Base-by-base conservation (phyloP, 2,888 invertebrate genomes). In the Homarus gammarus region DNA sequence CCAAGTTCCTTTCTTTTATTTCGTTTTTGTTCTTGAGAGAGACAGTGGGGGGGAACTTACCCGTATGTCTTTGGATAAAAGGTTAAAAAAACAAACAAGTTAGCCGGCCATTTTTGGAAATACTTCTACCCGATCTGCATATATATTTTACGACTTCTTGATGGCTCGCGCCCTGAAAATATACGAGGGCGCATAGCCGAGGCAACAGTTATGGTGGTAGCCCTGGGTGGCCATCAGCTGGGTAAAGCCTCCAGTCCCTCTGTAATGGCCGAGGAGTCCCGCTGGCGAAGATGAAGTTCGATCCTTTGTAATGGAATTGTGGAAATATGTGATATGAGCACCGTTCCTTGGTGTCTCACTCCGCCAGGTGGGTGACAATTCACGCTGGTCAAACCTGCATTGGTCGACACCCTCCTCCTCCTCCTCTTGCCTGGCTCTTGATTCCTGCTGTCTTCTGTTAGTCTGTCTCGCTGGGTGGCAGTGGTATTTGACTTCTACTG, bases 251-350 rank as follows among this genome's bases (percentile, higher is more conserved):
- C 79, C 33, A 12, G 86, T 70, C 51, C 79, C 86, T 68, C 79
- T n/a, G 86, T 78, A 79, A 86, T 79, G 78, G 78, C 64, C 84
- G 10, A 38, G 38, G 86, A 77, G 27, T 64, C 68, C 27, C 70
- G 78, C 78, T 56, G 68, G 72, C 68, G 49, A 87, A 87, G 86
- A 87, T 87, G 86, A 87, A 87, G 72, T 87, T 87, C 86, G 79
- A 87, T 87, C 86, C 86, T 38, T 61, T 87, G 86, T 87, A 87
- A 87, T 87, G 86, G 86, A 87, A 87, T 87, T 87, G 86, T 87
- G 86, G 79, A 87, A 87, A 87, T 87, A 87, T 87, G 86, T 73
- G 79, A 79, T 87, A 87, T 87, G 86, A 79, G 78, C 18, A 22
- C 86, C 56, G 86, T 87, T 68, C 70, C 72, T 79, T 38, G 51